Conservation (phyloP, 2,888 invertebrate species). For the Eristalis tenax region DNA sequence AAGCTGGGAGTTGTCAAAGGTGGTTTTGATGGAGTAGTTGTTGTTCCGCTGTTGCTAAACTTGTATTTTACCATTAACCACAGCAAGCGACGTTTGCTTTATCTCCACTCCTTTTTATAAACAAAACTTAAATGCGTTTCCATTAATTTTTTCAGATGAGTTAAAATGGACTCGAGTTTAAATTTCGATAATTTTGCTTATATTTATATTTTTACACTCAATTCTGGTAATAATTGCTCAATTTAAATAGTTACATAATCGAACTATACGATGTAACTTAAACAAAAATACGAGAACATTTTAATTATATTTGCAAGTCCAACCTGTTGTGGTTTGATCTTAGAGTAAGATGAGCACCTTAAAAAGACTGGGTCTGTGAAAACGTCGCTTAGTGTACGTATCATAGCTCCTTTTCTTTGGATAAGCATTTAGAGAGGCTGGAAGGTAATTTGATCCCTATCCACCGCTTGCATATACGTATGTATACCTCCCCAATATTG, state of each 20-base stretch:
- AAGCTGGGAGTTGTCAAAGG: slow-evolving; percentile 33
- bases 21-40: slow-evolving; percentile 17
- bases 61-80: not conserved
- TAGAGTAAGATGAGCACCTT: no score
- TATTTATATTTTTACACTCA: no score
- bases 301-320: no score
- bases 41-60: slow-evolving; percentile 26
- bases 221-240: no score
- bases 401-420: slow-evolving; percentile 5
- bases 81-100: not conserved
- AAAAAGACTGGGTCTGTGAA: not conserved
- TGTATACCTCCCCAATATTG: slow-evolving; percentile 39
- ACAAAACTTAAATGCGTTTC: no score
- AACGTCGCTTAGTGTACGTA: slow-evolving; percentile 21
- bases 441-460: slow-evolving; percentile 43
- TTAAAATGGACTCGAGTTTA: no score
- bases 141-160: no score
- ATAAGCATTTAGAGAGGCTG: slow-evolving; percentile 39
- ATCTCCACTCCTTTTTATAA: not conserved
- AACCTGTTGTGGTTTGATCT: no score
- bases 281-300: no score
- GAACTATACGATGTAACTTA: no score
- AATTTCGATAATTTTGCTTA: no score
- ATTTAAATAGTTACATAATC: no score
- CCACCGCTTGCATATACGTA: slow-evolving; percentile 8